phyloP scores from a whole-genome alignment of 2,797 vertebrate species.

The Heteromormyrus szaboi region DNA sequence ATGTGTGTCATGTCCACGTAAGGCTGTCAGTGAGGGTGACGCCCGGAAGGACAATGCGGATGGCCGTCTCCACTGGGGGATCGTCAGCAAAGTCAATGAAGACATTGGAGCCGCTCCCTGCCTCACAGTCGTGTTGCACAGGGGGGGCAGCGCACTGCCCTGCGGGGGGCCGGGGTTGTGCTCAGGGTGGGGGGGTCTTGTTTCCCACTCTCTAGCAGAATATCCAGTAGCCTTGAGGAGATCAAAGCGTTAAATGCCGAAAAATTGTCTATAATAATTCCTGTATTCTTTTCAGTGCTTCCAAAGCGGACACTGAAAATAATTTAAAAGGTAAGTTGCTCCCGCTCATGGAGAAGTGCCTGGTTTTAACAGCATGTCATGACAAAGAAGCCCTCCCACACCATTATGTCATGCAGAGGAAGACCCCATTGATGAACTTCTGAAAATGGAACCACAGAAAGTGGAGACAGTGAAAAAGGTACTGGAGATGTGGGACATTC shows the following conservation, averaged over 20 bases:
- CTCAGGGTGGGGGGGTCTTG: neutral
- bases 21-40: neutral
- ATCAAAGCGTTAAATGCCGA: neutral
- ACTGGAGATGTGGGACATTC: conserved; percentile 17
- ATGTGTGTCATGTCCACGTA: neutral
- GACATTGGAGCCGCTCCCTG: neutral
- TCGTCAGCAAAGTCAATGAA: neutral
- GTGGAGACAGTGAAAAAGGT: conserved; percentile 82
- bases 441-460: conserved; percentile 72
- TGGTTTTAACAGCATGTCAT: neutral
- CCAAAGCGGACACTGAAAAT: conserved; percentile 30
- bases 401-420: conserved; percentile 44
- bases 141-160: neutral
- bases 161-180: neutral
- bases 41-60: neutral
- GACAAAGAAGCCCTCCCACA: neutral
- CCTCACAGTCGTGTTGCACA: neutral
- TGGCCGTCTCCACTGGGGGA: neutral
- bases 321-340: conserved; percentile 48
- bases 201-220: neutral
- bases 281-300: conserved; percentile 32
- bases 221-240: neutral
- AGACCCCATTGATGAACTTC: conserved; percentile 79
- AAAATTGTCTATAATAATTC: neutral
- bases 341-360: neutral